Percentiles rank a stretch among this genome's conserved stretches.
Conservation (phyloP, 92 coral and sea anemone species). For the Epizoanthus ramosus region DNA sequence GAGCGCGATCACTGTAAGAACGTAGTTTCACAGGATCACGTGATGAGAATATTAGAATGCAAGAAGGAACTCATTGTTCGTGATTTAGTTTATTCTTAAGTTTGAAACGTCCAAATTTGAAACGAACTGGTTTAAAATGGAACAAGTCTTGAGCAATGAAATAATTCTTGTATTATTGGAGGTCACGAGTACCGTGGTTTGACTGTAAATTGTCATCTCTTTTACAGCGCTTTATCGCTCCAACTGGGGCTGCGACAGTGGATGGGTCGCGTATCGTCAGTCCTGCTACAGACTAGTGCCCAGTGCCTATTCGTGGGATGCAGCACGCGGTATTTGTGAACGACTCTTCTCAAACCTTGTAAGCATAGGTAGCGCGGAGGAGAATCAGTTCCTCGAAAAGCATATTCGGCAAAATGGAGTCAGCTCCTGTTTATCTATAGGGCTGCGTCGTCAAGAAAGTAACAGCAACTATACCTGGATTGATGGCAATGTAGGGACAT, state of each 20-base stretch:
- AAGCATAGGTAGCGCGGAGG: slow-evolving; percentile 61
- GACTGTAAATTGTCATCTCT: too few species aligned
- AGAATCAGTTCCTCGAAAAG: slow-evolving; percentile 48
- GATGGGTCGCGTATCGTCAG: slow-evolving; percentile 54
- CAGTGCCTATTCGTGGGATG: slow-evolving; percentile 42
- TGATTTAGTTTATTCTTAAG: too few species aligned
- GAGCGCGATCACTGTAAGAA: too few species aligned
- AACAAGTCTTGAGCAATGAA: too few species aligned
- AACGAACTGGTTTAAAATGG: too few species aligned
- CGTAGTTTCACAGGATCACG: too few species aligned
- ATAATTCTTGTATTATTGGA: too few species aligned
- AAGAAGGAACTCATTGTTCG: too few species aligned
- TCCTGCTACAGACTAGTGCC: slow-evolving; percentile 55
- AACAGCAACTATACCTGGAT: slow-evolving; percentile 43
- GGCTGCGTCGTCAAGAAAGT: slow-evolving; percentile 24
- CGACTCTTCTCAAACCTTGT: slow-evolving; percentile 36
- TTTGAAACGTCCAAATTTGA: too few species aligned
- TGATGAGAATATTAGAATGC: too few species aligned
- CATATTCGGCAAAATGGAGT: slow-evolving; percentile 11
- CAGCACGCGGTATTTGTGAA: slow-evolving; percentile 46
- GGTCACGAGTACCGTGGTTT: too few species aligned
- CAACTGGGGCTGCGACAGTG: slow-evolving; percentile 44
- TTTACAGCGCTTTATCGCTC: slow-evolving; percentile 45
- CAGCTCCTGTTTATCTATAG: slow-evolving; percentile 53
- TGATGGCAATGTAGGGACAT: slow-evolving; percentile 53